Conservation (phyloP, 2,113 vertebrate species). For the Stomatorhinus ivindoensis region DNA sequence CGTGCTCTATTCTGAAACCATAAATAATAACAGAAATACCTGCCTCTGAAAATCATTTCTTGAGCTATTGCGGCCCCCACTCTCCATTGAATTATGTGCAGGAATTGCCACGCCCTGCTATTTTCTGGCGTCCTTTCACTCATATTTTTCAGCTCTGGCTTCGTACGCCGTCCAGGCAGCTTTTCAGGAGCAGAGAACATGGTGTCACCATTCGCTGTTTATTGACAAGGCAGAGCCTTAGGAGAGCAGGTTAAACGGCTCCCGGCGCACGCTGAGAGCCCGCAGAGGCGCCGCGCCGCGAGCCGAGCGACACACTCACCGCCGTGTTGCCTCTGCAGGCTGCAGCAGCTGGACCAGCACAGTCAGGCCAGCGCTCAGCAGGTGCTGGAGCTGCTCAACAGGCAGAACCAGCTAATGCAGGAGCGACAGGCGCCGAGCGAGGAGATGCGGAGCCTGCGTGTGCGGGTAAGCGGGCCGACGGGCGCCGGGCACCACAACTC, state of each 20-base stretch:
- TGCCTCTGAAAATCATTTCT: not conserved
- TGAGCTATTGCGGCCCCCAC: not conserved
- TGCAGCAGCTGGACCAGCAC: conserved; percentile 83
- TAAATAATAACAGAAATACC: not conserved
- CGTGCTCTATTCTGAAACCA: not conserved
- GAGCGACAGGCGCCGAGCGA: conserved; percentile 72
- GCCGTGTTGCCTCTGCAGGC: conserved; percentile 56
- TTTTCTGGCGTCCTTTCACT: not conserved
- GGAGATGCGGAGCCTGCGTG: conserved; percentile 63
- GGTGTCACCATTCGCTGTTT: not conserved
- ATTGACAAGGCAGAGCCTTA: not conserved
- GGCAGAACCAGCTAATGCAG: conserved; percentile 78
- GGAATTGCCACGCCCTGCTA: not conserved
- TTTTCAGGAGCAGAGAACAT: not conserved
- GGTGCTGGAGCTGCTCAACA: conserved; percentile 78
- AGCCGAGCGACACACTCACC: not conserved
- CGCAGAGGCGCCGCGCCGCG: not conserved
- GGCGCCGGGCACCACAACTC: not conserved
- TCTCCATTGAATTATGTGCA: not conserved
- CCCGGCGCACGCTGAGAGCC: not conserved
- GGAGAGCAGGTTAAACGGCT: not conserved
- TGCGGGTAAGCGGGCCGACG: conserved; percentile 53
- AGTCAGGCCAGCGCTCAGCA: conserved; percentile 83
- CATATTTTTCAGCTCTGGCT: not conserved
- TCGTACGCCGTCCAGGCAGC: not conserved